Evolutionary conservation across 2,888 invertebrate species (phyloP).

Genomic region (Hypomecis punctinalis): DNA sequence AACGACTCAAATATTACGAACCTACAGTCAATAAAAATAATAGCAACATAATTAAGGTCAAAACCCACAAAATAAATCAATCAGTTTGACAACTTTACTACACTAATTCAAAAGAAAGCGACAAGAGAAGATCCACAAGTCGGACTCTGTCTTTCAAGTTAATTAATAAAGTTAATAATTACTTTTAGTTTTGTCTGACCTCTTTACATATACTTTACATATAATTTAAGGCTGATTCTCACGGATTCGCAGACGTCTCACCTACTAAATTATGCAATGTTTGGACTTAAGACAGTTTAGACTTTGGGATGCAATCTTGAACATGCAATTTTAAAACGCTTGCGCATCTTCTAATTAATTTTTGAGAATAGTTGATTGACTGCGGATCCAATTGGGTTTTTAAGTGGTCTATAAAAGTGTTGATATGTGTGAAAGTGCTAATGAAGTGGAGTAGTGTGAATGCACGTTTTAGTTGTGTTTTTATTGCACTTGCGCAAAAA

Average conservation of each 20-base stretch:
- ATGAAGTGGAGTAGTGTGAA: neutral
- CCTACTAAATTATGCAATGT: conserved; percentile 23
- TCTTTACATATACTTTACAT: conserved; percentile 29
- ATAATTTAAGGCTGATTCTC: conserved; percentile 21
- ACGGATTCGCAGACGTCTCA: conserved; percentile 29
- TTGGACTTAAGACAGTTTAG: conserved; percentile 2
- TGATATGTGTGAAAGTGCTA: neutral
- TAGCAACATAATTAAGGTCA: neutral
- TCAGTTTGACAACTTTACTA: conserved; percentile 8
- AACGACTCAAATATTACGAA: too few species aligned
- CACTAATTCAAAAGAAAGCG: conserved; percentile 28
- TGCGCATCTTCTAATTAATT: conserved; percentile 25
- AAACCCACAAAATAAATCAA: conserved; percentile 9
- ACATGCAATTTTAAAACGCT: conserved; percentile 22
- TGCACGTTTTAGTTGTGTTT: conserved; percentile 1
- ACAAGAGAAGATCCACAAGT: conserved; percentile 20
- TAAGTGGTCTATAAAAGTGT: conserved; percentile 5
- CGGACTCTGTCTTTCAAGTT: conserved; percentile 8
- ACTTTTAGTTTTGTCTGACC: conserved; percentile 27
- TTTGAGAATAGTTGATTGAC: conserved; percentile 24
- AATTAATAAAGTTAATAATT: conserved; percentile 17
- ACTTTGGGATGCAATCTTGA: conserved; percentile 11
- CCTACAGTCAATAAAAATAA: neutral
- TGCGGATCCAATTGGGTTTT: conserved; percentile 6
- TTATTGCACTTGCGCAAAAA: neutral